Conservation (phyloP, 2,888 invertebrate species). For the Rhynchonema sp. region DNA sequence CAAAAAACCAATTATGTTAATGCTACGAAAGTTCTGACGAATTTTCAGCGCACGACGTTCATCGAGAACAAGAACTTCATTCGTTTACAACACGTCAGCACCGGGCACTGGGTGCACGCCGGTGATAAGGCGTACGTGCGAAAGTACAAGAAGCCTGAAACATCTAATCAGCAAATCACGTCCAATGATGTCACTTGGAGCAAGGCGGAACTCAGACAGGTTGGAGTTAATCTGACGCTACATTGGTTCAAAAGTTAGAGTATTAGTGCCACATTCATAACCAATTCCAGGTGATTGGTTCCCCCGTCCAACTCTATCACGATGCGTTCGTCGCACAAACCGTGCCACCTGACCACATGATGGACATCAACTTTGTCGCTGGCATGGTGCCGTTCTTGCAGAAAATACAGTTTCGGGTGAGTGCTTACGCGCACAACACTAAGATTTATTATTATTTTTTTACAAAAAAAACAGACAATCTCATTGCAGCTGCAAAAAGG, state of each 20-base stretch:
- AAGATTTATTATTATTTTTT: not conserved
- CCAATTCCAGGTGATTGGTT: not conserved
- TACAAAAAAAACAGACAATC: not conserved
- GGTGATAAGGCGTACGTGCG: not conserved
- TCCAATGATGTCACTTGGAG: not conserved
- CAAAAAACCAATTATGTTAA: too few relatives aligned
- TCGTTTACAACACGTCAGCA: not conserved
- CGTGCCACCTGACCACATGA: not conserved
- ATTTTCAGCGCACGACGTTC: not conserved
- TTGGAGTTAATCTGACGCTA: not conserved
- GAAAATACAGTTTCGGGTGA: not conserved
- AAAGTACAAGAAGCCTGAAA: not conserved
- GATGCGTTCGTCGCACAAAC: not conserved
- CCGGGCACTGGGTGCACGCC: not conserved
- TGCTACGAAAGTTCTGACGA: too few relatives aligned
- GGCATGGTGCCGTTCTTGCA: conserved; percentile 1
- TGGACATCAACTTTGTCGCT: not conserved
- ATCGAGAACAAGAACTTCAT: not conserved
- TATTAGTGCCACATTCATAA: not conserved
- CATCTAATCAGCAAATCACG: not conserved
- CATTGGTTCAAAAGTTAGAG: not conserved
- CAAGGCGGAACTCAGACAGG: not conserved
- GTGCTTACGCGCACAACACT: not conserved
- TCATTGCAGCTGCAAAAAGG: not conserved
- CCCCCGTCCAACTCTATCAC: not conserved